Conservation (phyloP, 1,140 invertebrate genomes). For the Radopholus similis region DNA sequence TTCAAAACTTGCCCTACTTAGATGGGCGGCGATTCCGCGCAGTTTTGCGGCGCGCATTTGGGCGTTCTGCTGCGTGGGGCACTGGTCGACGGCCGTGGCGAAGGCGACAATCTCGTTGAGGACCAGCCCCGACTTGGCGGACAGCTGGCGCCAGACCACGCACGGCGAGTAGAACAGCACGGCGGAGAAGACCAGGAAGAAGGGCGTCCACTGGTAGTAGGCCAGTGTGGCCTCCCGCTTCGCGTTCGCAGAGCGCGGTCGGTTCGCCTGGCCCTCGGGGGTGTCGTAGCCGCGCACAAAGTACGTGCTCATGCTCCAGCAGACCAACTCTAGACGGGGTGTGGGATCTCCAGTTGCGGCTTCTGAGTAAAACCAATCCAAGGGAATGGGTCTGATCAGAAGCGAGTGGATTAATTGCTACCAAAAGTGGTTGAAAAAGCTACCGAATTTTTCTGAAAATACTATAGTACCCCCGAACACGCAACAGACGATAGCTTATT, state of each 20-base stretch:
- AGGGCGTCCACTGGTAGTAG: constrained; percentile 66
- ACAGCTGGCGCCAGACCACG: constrained; percentile 47
- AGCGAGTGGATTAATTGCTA: no score
- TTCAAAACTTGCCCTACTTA: constrained; percentile 1
- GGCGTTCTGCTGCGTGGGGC: constrained; percentile 41
- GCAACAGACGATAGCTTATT: no score
- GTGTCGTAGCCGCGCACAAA: constrained; percentile 39
- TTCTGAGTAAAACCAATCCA: background rate
- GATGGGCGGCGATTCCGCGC: background rate
- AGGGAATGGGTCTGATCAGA: background rate
- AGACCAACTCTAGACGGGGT: constrained; percentile 60
- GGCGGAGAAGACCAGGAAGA: constrained; percentile 58
- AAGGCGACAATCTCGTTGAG: constrained; percentile 53
- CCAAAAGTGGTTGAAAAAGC: no score
- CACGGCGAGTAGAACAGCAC: constrained; percentile 57
- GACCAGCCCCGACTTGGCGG: constrained; percentile 45
- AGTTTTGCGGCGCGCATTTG: background rate
- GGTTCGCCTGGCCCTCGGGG: constrained; percentile 30
- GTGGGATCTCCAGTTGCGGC: no score
- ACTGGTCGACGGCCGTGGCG: constrained; percentile 49
- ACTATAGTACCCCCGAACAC: no score
- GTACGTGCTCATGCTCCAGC: constrained; percentile 55
- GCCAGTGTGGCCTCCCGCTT: constrained; percentile 38
- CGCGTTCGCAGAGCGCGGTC: constrained; percentile 14
- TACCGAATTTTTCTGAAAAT: no score